Evolutionary conservation across 1,140 invertebrate genomes (phyloP), one percentile per base, ranked within the genome.

Genomic region (Acyrthosiphon pisum): DNA sequence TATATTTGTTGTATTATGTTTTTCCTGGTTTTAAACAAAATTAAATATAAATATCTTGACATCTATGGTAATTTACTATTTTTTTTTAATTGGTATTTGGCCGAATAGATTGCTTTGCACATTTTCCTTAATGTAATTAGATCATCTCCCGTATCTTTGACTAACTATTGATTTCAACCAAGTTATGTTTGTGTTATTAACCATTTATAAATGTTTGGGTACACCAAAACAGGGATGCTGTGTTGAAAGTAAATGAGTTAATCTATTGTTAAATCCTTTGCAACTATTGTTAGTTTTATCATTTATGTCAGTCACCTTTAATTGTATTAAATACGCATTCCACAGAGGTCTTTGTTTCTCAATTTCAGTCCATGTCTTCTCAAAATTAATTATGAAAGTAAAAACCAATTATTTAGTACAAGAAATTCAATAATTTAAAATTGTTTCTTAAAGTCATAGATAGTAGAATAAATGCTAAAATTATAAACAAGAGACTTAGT

Each of bases 191-290:
- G 60, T 76, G 14, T 76, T 76, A 76, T 76, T 76, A 76, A 76
- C 60, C 60, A n/a, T 76, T 76, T n/a, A 76, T 76, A 76, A 76
- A 76, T n/a, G 60, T 76, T 76, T 76, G 60, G 60, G 60, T 18
- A n/a, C 14, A 76, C n/a, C n/a, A 22, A 76, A n/a, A 76, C 30
- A 76, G 6, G 6, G 60, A 76, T 76, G 30, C 60, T n/a, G 14
- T 76, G n/a, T 14, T n/a, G 60, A 76, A 76, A 76, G 14, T 76
- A 76, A 76, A 76, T 76, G 60, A 76, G n/a, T 76, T n/a, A n/a
- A 76, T 76, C 60, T 18, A 76, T 76, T 76, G 60, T n/a, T 76
- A 76, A 76, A n/a, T 76, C 60, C 30, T 76, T n/a, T 76, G n/a
- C 4, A 76, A 35, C 60, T n/a, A n/a, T 76, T 76, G 60, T 76